These are phyloP conservation scores for Andrena praecox DNA, from an alignment of 2,888 invertebrate species.

Conservation along the genomic window DNA sequence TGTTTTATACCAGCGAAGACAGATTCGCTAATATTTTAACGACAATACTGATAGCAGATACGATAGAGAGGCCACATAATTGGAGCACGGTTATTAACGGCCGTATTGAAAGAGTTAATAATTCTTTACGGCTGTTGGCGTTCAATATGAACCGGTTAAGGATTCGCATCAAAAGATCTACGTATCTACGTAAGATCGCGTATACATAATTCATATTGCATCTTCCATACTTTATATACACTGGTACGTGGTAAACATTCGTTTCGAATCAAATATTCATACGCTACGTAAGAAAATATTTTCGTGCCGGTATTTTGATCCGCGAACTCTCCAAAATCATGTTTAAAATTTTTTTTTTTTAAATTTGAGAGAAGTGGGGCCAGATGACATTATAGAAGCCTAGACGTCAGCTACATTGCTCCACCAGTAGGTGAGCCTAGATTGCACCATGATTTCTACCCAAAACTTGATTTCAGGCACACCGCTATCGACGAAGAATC, in stretches of 20 bases:
- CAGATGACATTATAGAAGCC: too few species aligned
- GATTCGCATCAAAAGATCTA: background rate
- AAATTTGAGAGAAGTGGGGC: too few species aligned
- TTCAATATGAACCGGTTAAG: background rate
- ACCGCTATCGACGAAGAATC: conserved; percentile 85
- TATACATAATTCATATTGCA: conserved; percentile 15
- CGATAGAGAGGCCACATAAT: background rate
- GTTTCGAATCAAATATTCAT: conserved; percentile 1
- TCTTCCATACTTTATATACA: background rate
- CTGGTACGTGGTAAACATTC: conserved; percentile 6
- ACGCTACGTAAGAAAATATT: background rate
- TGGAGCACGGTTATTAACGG: background rate
- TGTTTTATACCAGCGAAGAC: too few species aligned
- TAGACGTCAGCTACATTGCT: too few species aligned
- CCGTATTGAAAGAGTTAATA: background rate
- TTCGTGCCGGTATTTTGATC: background rate
- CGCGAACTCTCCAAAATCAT: background rate
- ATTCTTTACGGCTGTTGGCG: background rate
- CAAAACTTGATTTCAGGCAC: conserved; percentile 81
- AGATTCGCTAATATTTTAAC: too few species aligned
- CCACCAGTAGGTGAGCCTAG: too few species aligned
- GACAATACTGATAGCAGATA: background rate
- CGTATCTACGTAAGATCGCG: too few species aligned
- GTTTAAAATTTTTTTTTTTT: background rate
- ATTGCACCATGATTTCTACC: background rate